Evolutionary conservation across 2,888 invertebrate genomes (phyloP).

Genomic region (Acleris cristana): DNA sequence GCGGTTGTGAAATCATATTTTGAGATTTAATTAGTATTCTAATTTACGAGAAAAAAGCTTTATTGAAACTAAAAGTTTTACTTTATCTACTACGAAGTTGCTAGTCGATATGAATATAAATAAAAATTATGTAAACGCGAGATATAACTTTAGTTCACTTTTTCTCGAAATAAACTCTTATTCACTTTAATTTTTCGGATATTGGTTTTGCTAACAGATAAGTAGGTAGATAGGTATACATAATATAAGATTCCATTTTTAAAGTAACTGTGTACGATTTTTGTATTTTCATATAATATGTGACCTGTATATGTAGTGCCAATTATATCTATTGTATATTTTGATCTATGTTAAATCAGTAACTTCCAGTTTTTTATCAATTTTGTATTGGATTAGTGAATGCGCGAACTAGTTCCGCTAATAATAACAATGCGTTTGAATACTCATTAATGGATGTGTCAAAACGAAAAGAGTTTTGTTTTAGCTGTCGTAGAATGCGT

Average conservation of each 20-base stretch:
- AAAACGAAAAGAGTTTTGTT: background rate
- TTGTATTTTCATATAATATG: conserved; percentile 74
- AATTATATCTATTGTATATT: conserved; percentile 67
- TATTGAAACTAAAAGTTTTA: conserved; percentile 41
- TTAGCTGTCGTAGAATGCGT: background rate
- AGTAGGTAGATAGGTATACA: conserved; percentile 33
- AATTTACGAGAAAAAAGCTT: conserved; percentile 55
- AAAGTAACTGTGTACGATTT: conserved; percentile 50
- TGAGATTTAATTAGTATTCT: conserved; percentile 63
- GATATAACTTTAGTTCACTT: conserved; percentile 14
- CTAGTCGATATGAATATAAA: conserved; percentile 59
- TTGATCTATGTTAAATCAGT: conserved; percentile 50
- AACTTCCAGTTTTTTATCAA: conserved; percentile 54
- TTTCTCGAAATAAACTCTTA: too few species aligned
- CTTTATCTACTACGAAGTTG: conserved; percentile 53
- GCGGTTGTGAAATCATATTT: conserved; percentile 74
- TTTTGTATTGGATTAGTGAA: conserved; percentile 41
- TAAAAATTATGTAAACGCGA: conserved; percentile 38
- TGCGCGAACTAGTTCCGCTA: conserved; percentile 27
- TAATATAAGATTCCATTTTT: conserved; percentile 40
- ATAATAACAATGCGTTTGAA: conserved; percentile 8
- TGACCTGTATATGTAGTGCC: conserved; percentile 81
- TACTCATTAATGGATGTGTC: background rate
- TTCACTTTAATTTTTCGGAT: background rate
- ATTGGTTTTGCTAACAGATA: conserved; percentile 26